Conservation (phyloP, 2,113 vertebrate genomes). For the Catagonus wagneri region DNA sequence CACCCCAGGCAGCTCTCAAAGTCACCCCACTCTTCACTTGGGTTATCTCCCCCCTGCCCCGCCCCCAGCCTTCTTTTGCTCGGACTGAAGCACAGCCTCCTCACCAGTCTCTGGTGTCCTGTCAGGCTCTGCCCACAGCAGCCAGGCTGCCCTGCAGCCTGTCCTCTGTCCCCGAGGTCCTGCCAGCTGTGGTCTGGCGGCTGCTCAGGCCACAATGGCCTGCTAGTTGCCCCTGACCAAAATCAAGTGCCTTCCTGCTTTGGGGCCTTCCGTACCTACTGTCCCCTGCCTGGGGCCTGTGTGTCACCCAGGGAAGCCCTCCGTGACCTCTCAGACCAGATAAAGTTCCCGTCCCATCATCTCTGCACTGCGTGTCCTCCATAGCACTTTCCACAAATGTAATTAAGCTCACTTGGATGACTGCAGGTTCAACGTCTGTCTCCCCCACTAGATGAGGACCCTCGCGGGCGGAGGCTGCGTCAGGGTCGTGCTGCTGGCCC, state of each 20-base stretch:
- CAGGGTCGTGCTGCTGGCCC: background rate
- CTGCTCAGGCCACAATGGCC: background rate
- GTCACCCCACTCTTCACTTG: background rate
- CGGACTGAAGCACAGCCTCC: background rate
- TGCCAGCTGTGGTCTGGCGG: background rate
- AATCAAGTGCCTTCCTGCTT: background rate
- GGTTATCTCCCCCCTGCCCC: too few species aligned
- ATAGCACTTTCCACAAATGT: background rate
- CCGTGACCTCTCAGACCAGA: background rate
- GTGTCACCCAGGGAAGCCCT: background rate
- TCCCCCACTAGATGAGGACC: background rate
- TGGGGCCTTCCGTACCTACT: background rate
- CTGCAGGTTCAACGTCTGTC: background rate
- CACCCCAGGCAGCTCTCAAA: background rate
- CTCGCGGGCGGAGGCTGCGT: background rate
- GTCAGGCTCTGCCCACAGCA: background rate
- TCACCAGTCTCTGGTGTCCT: background rate
- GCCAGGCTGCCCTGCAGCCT: background rate
- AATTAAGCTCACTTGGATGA: conserved; percentile 52
- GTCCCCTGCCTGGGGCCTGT: background rate
- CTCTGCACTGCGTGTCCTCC: background rate
- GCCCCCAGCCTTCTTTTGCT: background rate
- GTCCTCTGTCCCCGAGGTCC: background rate
- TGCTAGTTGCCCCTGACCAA: rapidly evolving
- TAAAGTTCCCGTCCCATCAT: background rate